Evolutionary conservation across 2,888 invertebrate genomes (phyloP).

Genomic region (Macaria notata): DNA sequence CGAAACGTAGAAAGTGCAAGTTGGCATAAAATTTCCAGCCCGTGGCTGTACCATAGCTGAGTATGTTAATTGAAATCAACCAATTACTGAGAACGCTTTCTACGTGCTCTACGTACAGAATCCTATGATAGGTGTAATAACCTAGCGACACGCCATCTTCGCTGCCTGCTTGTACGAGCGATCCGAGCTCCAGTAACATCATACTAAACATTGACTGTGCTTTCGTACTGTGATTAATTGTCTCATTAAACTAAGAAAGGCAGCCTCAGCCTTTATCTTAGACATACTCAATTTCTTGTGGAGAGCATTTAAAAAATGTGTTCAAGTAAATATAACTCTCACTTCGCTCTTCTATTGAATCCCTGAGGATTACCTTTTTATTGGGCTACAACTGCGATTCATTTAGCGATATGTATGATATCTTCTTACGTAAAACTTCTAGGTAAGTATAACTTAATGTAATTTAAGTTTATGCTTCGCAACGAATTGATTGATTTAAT

Average conservation of each 20-base stretch:
- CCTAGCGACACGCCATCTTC: constrained; percentile 46
- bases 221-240: background rate
- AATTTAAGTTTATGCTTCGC: background rate
- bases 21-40: constrained; percentile 58
- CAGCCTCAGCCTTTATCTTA: no score
- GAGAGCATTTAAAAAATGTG: no score
- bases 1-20: constrained; percentile 72
- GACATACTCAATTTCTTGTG: no score
- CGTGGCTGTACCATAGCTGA: constrained; percentile 54
- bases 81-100: constrained; percentile 57
- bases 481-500: constrained; percentile 35
- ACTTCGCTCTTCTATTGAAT: no score
- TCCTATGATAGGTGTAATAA: constrained; percentile 52
- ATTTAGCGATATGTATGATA: no score
- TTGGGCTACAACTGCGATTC: no score
- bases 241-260: no score
- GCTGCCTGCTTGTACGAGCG: constrained; percentile 21
- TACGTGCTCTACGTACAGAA: constrained; percentile 53
- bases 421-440: no score
- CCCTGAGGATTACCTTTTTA: no score
- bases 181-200: background rate
- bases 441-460: no score
- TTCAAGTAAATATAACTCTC: no score
- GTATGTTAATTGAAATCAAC: constrained; percentile 67
- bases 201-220: background rate